A percentile compares a stretch with the other conserved stretches of the same genome.
Evolutionary conservation across 2,113 vertebrate genomes (phyloP).

Genomic region (Hypocryptadius cinnamomeus): DNA sequence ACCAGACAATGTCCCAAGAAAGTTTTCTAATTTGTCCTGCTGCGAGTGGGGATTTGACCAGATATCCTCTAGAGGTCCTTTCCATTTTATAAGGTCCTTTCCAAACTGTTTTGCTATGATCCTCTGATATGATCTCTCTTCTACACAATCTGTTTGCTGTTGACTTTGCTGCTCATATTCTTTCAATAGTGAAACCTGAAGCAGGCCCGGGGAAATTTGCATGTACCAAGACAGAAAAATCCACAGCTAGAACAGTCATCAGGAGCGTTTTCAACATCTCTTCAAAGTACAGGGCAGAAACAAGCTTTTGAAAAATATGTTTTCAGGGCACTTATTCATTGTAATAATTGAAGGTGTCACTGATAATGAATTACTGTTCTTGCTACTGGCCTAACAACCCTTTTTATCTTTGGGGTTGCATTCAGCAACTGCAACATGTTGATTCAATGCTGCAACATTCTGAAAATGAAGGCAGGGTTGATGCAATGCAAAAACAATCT

Average conservation of each 20-base stretch:
- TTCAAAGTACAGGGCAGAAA: background rate
- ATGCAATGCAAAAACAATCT: slow-evolving; percentile 1
- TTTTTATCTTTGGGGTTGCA: background rate
- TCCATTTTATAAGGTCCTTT: background rate
- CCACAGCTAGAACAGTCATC: background rate
- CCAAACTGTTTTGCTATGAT: background rate
- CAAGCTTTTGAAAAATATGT: background rate
- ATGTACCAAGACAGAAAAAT: background rate
- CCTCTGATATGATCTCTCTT: background rate
- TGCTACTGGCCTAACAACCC: background rate
- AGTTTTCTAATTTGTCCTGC: background rate
- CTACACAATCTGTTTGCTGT: background rate
- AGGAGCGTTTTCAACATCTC: background rate
- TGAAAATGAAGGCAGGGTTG: background rate
- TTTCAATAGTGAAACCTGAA: background rate
- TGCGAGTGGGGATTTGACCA: background rate
- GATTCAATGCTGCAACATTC: background rate
- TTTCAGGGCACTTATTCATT: background rate
- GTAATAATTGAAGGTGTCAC: background rate
- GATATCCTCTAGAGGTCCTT: background rate
- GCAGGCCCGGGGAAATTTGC: background rate
- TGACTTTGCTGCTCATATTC: background rate
- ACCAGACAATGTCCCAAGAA: background rate
- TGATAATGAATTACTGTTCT: background rate
- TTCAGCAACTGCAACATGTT: background rate